Conservation (phyloP, 1,140 invertebrate species). For the Neuroterus valhalla region DNA sequence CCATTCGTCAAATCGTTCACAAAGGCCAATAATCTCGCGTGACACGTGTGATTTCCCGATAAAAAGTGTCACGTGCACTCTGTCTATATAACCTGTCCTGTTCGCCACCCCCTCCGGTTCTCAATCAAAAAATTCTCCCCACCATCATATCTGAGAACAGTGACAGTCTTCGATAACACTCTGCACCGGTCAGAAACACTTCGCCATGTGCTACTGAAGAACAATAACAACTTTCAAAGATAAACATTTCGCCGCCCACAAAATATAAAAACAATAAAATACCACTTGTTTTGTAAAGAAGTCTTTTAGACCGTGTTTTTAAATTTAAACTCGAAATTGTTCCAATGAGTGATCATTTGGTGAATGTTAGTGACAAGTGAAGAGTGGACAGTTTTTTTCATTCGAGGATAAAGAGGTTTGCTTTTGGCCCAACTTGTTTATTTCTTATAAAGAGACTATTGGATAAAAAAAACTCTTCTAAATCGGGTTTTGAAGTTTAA, state of each 20-base stretch:
- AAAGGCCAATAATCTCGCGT: conserved; percentile 63
- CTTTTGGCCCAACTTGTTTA: no score
- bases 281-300: no score
- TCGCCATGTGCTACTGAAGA: neutral
- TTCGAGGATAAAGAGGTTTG: no score
- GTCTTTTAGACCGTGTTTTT: no score
- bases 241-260: neutral
- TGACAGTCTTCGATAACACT: neutral
- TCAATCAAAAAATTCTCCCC: neutral
- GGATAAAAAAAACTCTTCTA: no score
- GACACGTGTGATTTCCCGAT: conserved; percentile 63
- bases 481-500: no score
- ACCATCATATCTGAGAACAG: neutral
- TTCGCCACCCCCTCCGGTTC: neutral
- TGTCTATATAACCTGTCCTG: conserved; percentile 24
- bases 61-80: conserved; percentile 60
- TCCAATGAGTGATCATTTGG: no score
- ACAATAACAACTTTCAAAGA: neutral
- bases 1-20: conserved; percentile 61
- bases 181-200: neutral
- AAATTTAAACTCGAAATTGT: no score
- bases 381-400: no score
- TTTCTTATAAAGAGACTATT: no score
- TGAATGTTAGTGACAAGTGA: no score
- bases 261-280: neutral